Evolutionary conservation across 2,888 invertebrate species (phyloP), one percentile per base, ranked within the genome.

Genomic region (Dasysyrphus tricinctus): DNA sequence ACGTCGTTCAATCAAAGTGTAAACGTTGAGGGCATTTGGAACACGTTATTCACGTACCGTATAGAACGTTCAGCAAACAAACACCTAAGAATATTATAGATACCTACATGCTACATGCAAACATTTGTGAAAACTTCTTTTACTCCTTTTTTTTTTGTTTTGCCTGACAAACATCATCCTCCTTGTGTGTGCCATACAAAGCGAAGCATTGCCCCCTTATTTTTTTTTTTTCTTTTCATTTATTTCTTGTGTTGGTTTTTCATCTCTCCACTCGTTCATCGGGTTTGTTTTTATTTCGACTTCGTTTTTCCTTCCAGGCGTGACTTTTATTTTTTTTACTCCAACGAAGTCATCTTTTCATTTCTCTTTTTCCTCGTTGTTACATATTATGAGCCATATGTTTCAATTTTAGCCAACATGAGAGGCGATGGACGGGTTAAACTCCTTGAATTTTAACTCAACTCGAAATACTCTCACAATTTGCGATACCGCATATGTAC

Each of bases 161-260:
- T 78, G 74, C 74, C 79, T 81, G 74, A 78, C 78, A 81, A 79
- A 78, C 74, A 65, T 65, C 81, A 82, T 82, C 79, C 82, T 75
- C 81, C 81, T 65, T 79, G 49, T 74, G 70, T 44, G 51, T 39
- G 61, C 56, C 51, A 59, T 19, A 49, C 14, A 19, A 0, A 16
- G 32, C 7, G 7, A 61, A 16, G 16, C 37, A 34, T 11, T 72
- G 42, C 57, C 34, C 32, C 73, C 63, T 63, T 70, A 72, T 70
- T 51, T 34, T 37, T 56, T 32, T 16, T 14, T 56, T 63, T 24
- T 32, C 56, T 51, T 57, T 34, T 24, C 3, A 24, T 24, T 24
- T 24, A 24, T 24, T 24, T 34, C 14, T 37, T 42, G 16, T 57
- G 56, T 59, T 42, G 67, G 44, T 57, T 49, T 72, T 72, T 54